Conservation (phyloP, 2,888 invertebrate species). For the Nephrotoma guestfalica region DNA sequence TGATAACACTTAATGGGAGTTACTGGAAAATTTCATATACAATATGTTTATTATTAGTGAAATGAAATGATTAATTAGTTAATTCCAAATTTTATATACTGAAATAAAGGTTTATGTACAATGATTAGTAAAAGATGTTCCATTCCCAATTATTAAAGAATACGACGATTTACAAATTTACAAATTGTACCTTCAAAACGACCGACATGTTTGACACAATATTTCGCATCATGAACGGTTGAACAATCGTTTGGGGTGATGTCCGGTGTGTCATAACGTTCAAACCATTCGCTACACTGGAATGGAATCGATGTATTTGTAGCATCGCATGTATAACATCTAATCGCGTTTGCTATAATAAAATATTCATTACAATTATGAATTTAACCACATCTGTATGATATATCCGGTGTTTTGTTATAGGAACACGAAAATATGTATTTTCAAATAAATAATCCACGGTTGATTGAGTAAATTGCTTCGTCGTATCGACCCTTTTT, state of each 20-base stretch:
- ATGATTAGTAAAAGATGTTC: neutral
- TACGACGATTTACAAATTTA: neutral
- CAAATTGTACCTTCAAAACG: conserved; percentile 63
- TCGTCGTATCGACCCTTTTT: neutral
- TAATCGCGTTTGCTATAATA: conserved; percentile 35
- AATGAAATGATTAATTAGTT: neutral
- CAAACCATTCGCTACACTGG: conserved; percentile 70
- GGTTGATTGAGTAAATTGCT: neutral
- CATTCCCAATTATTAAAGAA: neutral
- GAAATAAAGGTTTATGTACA: neutral
- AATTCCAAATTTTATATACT: neutral
- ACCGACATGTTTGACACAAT: conserved; percentile 87
- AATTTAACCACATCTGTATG: neutral
- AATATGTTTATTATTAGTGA: neutral
- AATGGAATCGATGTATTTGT: conserved; percentile 61
- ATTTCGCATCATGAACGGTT: conserved; percentile 68
- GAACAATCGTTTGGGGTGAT: conserved; percentile 57
- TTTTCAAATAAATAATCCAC: neutral
- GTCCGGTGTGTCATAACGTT: conserved; percentile 43
- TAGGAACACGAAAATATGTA: neutral
- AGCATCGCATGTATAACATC: conserved; percentile 83
- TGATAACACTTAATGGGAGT: conserved; percentile 56
- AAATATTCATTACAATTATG: neutral
- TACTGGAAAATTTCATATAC: conserved; percentile 22
- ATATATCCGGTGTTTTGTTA: neutral